Conservation (phyloP, 2,113 vertebrate genomes). For the Formicarius rufipectus region DNA sequence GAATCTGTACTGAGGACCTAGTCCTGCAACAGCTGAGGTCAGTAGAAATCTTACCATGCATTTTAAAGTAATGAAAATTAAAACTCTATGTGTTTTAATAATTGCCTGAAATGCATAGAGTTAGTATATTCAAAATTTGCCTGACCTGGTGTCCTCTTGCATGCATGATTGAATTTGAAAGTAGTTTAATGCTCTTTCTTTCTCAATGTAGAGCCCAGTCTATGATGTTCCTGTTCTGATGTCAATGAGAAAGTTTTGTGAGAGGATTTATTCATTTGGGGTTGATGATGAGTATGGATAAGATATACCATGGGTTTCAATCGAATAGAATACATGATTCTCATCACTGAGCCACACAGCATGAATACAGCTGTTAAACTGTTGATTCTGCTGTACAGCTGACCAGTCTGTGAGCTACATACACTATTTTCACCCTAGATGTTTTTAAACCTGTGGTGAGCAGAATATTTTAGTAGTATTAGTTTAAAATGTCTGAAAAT, state of each 20-base stretch:
- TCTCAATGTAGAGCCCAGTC: background rate
- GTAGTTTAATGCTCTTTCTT: background rate
- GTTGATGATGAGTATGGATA: background rate
- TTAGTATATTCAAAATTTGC: background rate
- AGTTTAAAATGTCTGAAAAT: constrained; percentile 64
- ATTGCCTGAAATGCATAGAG: background rate
- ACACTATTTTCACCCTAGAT: background rate
- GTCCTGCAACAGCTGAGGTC: background rate
- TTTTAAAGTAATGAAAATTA: background rate
- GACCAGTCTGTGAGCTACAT: background rate
- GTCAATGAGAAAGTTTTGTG: background rate
- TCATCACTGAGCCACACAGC: background rate
- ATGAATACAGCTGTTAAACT: background rate
- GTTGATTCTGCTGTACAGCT: background rate
- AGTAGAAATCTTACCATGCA: background rate
- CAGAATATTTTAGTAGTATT: constrained; percentile 40
- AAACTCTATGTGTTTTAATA: background rate
- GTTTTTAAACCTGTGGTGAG: constrained; percentile 20
- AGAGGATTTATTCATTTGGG: background rate
- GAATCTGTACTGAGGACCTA: background rate
- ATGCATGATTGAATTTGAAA: background rate
- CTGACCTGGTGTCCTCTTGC: background rate
- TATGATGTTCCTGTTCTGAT: background rate
- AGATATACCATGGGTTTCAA: background rate
- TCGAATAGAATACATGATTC: background rate